Base-by-base conservation (phyloP, 2,888 invertebrate genomes). In the Drosophila subquinaria region DNA sequence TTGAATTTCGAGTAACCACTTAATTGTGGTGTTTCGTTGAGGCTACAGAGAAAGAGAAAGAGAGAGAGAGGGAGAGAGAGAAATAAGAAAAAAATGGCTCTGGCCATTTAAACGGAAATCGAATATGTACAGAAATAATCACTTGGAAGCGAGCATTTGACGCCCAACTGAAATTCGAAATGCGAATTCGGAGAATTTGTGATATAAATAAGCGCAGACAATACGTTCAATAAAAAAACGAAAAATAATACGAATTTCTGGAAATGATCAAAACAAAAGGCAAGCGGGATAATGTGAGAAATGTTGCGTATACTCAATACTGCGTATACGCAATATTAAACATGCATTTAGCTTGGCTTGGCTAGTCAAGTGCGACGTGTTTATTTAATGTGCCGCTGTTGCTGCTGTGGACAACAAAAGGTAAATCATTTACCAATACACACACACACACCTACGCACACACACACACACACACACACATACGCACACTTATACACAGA, bases 301-400 rank as follows among this genome's bases (percentile, higher is more conserved):
- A 35, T 35, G 20, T 11, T 36, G 35, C 35, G 61, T 45, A 61
- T 61, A 51, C 60, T 33, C 51, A 17, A 62, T 57, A 23, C 40
- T 59, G 43, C 61, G 69, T 56, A 69, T 63, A 57, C 56, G 64
- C 52, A 36, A 51, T 55, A 38, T 36, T 55, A 45, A 11, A n/a
- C 38, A 13, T 27, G 38, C 27, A 52, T 27, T 27, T 27, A 27
- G 38, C 20, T 36, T 20, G 45, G 35, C 35, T 59, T 60, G 40
- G 17, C 33, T 33, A 38, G 27, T 48, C 38, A 48, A 40, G 33
- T 48, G 59, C 59, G 15, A 17, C 27, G 27, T 59, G 59, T 60
- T 60, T 60, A 40, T 30, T 48, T 48, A 60, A 50, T 48, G 30
- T 40, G 40, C 30, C 38, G 59, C 38, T 23, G 27, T 3, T 27